These are phyloP conservation scores for Stenichneumon culpator DNA, from an alignment of 2,888 invertebrate species.

Conservation along the genomic window DNA sequence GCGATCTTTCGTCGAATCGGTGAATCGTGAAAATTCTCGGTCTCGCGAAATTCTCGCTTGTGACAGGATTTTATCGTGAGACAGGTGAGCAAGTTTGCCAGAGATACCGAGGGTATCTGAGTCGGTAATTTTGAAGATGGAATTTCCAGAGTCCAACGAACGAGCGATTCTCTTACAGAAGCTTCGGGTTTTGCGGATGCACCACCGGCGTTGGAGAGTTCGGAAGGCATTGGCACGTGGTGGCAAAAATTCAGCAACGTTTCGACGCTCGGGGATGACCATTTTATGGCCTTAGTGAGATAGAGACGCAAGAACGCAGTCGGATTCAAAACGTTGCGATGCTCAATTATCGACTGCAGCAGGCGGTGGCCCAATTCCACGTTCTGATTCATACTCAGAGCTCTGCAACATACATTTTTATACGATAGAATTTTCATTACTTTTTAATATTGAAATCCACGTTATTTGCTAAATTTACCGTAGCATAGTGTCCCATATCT, in stretches of 20 bases:
- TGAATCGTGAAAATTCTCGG: conserved; percentile 37
- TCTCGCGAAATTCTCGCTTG: conserved; percentile 59
- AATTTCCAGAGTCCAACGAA: conserved; percentile 78
- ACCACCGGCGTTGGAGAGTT: conserved; percentile 70
- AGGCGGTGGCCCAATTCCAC: conserved; percentile 84
- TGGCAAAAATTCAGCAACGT: conserved; percentile 83
- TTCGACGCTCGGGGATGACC: conserved; percentile 81
- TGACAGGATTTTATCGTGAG: conserved; percentile 75
- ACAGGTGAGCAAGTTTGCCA: conserved; percentile 76
- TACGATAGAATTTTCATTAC: neutral
- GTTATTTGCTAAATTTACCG: conserved; percentile 78
- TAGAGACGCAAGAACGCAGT: conserved; percentile 84
- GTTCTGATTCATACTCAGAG: conserved; percentile 85
- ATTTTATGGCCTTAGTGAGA: conserved; percentile 82
- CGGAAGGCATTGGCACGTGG: conserved; percentile 78
- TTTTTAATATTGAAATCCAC: neutral
- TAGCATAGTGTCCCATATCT: conserved; percentile 83
- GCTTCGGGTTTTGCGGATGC: conserved; percentile 62
- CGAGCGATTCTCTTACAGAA: conserved; percentile 75
- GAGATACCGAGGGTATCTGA: conserved; percentile 72
- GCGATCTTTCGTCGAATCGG: neutral
- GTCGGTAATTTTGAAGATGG: conserved; percentile 69
- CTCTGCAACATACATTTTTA: conserved; percentile 80
- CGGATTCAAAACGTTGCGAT: conserved; percentile 79
- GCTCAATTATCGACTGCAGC: conserved; percentile 83